Evolutionary conservation across 1,140 invertebrate species (phyloP).

Genomic region (Pissodes strobi): DNA sequence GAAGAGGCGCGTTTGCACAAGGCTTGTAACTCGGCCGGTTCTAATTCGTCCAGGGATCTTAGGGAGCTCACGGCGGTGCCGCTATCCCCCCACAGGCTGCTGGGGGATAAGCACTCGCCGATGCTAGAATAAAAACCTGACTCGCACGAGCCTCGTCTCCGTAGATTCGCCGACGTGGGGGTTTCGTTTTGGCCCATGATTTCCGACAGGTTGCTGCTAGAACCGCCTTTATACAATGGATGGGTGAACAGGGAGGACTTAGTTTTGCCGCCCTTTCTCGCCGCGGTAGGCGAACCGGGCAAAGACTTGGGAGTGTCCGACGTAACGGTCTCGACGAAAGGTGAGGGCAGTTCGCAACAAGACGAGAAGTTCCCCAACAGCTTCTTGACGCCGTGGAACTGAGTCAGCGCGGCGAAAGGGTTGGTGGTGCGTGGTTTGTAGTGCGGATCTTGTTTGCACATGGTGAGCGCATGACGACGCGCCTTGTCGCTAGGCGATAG

Average conservation of each 20-base stretch:
- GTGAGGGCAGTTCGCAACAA: conserved; percentile 73
- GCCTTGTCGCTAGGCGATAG: conserved; percentile 72
- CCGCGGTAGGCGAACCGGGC: conserved; percentile 57
- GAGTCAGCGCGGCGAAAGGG: conserved; percentile 71
- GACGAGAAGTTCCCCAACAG: conserved; percentile 77
- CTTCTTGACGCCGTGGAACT: conserved; percentile 75
- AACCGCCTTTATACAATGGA: conserved; percentile 53
- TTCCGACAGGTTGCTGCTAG: conserved; percentile 55
- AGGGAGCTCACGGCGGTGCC: conserved; percentile 61
- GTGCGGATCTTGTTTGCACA: conserved; percentile 79
- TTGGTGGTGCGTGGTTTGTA: conserved; percentile 72
- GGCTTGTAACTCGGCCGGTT: conserved; percentile 58
- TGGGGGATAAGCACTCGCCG: conserved; percentile 56
- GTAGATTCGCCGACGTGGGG: conserved; percentile 55
- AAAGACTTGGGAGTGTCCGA: conserved; percentile 57
- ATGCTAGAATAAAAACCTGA: conserved; percentile 83
- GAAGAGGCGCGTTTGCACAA: conserved; percentile 73
- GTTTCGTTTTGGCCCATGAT: conserved; percentile 41
- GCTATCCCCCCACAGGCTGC: conserved; percentile 52
- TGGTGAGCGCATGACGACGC: conserved; percentile 71
- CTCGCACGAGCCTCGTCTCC: conserved; percentile 82
- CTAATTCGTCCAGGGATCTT: conserved; percentile 65
- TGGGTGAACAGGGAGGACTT: conserved; percentile 54
- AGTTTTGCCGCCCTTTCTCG: conserved; percentile 50
- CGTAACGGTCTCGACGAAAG: conserved; percentile 57